phyloP scores from a whole-genome alignment of 1,140 invertebrate genomes.

The Gonioctena quinquepunctata region DNA sequence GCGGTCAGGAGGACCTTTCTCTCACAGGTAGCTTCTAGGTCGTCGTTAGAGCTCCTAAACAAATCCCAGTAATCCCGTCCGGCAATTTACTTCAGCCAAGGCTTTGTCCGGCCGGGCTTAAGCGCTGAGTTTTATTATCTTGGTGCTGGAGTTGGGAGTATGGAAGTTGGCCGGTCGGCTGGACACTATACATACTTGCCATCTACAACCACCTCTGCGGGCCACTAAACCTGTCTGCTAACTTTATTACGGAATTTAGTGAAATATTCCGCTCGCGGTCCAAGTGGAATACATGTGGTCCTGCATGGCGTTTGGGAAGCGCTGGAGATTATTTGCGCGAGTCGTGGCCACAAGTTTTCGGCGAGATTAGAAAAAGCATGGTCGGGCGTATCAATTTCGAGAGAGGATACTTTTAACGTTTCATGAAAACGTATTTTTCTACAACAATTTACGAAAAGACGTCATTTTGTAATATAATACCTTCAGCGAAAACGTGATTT shows the following conservation, averaged over 20 bases:
- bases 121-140: constrained; percentile 60
- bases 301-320: background rate
- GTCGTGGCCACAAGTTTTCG: too few relatives aligned
- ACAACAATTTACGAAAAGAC: too few relatives aligned
- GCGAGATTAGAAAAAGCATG: too few relatives aligned
- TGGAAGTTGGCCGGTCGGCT: too few relatives aligned
- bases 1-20: constrained; percentile 24
- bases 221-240: constrained; percentile 53
- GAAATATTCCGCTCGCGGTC: constrained; percentile 1
- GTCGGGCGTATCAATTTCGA: background rate
- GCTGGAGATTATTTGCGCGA: background rate
- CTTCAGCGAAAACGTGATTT: too few relatives aligned
- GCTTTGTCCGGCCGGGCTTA: constrained; percentile 55
- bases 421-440: too few relatives aligned
- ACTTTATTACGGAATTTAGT: constrained; percentile 50
- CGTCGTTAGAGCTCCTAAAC: constrained; percentile 49
- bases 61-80: constrained; percentile 58
- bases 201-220: constrained; percentile 39
- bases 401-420: background rate
- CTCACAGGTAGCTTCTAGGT: constrained; percentile 44
- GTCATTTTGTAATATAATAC: too few relatives aligned
- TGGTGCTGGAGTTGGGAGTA: constrained; percentile 31
- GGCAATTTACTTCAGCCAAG: constrained; percentile 59
- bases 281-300: background rate
- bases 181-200: constrained; percentile 3